phyloP scores from a whole-genome alignment of 2,888 invertebrate species.

The Eilema depressum region DNA sequence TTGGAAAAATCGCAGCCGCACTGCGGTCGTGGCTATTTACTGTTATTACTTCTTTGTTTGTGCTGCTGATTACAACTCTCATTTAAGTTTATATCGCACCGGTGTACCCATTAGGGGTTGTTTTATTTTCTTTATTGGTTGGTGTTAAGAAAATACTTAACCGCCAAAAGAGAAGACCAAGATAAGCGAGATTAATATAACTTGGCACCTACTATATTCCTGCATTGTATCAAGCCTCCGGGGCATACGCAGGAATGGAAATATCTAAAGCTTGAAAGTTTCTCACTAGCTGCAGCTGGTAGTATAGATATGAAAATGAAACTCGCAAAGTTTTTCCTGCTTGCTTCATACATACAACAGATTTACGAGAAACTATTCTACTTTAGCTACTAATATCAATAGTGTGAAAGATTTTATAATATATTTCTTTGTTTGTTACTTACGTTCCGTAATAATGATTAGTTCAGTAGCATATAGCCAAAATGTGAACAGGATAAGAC shows the following conservation, averaged over 20 bases:
- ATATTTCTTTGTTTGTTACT: too few relatives aligned
- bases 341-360: not conserved
- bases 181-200: not conserved
- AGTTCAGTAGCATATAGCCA: too few relatives aligned
- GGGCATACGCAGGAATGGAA: not conserved
- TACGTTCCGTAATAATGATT: too few relatives aligned
- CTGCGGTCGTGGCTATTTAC: constrained; percentile 55
- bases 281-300: not conserved
- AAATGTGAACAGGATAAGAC: too few relatives aligned
- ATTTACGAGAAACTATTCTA: not conserved
- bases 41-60: constrained; percentile 58
- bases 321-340: not conserved
- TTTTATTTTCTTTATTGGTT: not conserved
- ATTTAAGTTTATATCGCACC: constrained; percentile 37
- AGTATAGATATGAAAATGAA: not conserved
- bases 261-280: not conserved
- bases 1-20: constrained; percentile 56
- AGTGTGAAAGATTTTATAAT: not conserved
- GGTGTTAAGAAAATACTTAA: not conserved
- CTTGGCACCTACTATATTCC: not conserved
- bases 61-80: constrained; percentile 42
- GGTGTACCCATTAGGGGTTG: not conserved
- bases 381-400: not conserved
- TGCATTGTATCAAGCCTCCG: not conserved
- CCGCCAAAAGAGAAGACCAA: not conserved